Percentiles rank a stretch among this genome's conserved stretches.
These are phyloP conservation scores for Vipera latastei DNA, from an alignment of 2,797 vertebrate species.

Conservation along the genomic window DNA sequence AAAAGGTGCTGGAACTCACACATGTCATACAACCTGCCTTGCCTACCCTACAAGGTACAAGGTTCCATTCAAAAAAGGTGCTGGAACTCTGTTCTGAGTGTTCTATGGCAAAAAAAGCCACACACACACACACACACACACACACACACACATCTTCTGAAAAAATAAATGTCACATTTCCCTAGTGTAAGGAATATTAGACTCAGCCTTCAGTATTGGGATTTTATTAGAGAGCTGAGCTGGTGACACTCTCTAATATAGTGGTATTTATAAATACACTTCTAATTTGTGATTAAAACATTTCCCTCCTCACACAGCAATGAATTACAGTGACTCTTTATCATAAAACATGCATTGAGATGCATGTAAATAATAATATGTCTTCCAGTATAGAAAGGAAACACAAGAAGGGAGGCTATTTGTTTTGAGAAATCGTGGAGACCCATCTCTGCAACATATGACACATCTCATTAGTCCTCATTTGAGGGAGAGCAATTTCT, in stretches of 20 bases:
- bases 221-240: constrained; percentile 30
- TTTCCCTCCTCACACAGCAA: constrained; percentile 32
- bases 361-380: constrained; percentile 47
- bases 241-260: constrained; percentile 54
- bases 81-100: too few species aligned
- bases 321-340: constrained; percentile 55
- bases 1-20: too few species aligned
- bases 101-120: too few species aligned
- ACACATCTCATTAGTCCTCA: constrained; percentile 63
- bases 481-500: constrained; percentile 58
- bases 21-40: too few species aligned
- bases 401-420: constrained; percentile 36
- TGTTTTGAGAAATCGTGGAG: constrained; percentile 55
- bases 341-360: constrained; percentile 56
- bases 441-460: constrained; percentile 46
- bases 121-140: too few species aligned
- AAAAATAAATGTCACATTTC: background rate
- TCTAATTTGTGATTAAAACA: constrained; percentile 64
- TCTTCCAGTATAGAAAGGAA: constrained; percentile 53
- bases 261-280: constrained; percentile 54
- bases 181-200: constrained; percentile 48
- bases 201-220: constrained; percentile 53
- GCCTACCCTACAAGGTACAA: too few species aligned
- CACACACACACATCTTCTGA: background rate
- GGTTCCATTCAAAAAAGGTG: too few species aligned